phyloP scores from a whole-genome alignment of 2,113 vertebrate species.

The Hepsetus odoe region DNA sequence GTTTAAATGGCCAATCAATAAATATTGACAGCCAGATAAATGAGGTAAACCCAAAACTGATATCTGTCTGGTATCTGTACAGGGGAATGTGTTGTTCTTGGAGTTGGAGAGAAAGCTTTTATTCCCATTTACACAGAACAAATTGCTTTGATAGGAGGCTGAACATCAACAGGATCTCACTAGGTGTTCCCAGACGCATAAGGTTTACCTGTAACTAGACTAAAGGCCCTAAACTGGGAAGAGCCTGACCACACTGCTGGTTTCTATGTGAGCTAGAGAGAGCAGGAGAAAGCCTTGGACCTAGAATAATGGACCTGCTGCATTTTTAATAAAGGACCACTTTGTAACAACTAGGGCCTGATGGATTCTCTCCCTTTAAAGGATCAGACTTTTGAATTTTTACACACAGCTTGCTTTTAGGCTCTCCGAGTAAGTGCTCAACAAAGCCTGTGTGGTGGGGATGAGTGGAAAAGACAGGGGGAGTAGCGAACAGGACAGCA shows the following conservation, averaged over 20 bases:
- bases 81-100: not conserved
- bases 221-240: constrained; percentile 47
- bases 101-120: not conserved
- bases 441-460: constrained; percentile 59
- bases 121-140: not conserved
- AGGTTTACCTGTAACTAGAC: constrained; percentile 23
- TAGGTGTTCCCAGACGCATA: not conserved
- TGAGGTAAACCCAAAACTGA: not conserved
- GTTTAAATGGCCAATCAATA: not conserved
- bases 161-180: not conserved
- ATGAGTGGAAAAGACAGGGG: constrained; percentile 35
- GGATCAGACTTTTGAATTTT: constrained; percentile 44
- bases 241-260: constrained; percentile 46
- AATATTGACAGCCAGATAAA: not conserved
- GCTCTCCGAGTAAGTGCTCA: constrained; percentile 55
- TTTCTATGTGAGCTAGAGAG: constrained; percentile 53
- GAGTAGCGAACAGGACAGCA: constrained; percentile 21
- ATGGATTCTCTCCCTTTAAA: constrained; percentile 60
- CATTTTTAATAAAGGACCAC: constrained; percentile 81
- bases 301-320: constrained; percentile 78
- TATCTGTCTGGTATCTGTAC: not conserved
- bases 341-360: constrained; percentile 78
- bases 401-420: constrained; percentile 57
- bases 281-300: constrained; percentile 66
- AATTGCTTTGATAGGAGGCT: not conserved